A percentile compares a stretch with the other conserved stretches of the same genome.
Conservation (phyloP, 2,888 invertebrate genomes). For the Sinelater perroti region DNA sequence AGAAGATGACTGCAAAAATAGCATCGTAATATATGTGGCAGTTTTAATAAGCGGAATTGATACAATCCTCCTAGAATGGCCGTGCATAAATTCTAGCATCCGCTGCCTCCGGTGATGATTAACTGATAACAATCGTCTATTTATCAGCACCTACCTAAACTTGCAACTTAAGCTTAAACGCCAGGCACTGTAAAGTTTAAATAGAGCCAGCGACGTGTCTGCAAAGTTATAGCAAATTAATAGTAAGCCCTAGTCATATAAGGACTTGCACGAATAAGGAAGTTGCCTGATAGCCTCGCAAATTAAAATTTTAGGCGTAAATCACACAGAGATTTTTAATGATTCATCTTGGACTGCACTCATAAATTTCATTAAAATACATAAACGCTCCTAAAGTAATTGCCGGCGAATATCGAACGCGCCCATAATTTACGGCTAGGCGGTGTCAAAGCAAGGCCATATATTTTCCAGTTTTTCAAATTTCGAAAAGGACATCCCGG, state of each 20-base stretch:
- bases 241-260: constrained; percentile 31
- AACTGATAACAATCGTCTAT: not conserved
- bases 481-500: too few relatives aligned
- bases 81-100: too few relatives aligned
- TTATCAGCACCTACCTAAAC: not conserved
- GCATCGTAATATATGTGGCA: too few relatives aligned
- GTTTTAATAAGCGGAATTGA: too few relatives aligned
- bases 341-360: constrained; percentile 5
- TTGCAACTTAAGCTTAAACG: not conserved
- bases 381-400: constrained; percentile 19
- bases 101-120: too few relatives aligned
- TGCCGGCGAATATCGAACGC: constrained; percentile 10
- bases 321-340: constrained; percentile 23
- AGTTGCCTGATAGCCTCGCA: constrained; percentile 25
- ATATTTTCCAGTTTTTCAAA: too few relatives aligned
- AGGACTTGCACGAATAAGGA: constrained; percentile 35
- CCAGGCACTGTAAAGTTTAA: constrained; percentile 13
- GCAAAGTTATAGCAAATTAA: constrained; percentile 31
- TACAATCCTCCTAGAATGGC: too few relatives aligned
- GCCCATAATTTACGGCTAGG: not conserved
- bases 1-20: too few relatives aligned
- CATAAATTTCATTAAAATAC: constrained; percentile 27
- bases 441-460: too few relatives aligned
- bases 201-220: constrained; percentile 16
- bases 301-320: constrained; percentile 33